Conservation (phyloP, 1,140 invertebrate species). For the Drosophila miranda region DNA sequence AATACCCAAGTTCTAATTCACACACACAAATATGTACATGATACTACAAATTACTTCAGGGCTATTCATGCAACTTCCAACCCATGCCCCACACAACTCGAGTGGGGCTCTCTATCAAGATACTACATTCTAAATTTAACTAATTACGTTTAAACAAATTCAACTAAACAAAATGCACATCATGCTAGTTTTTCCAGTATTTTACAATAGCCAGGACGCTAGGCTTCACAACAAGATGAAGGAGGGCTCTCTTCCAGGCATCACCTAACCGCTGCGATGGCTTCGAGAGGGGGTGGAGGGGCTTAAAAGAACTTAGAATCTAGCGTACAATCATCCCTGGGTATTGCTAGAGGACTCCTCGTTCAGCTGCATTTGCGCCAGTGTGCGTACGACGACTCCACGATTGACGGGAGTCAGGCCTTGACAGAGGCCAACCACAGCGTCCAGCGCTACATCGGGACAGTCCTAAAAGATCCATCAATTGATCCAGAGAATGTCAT, state of each 20-base stretch:
- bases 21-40: conserved; percentile 52
- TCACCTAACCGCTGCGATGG: no score
- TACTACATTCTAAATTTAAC: conserved; percentile 58
- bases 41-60: conserved; percentile 30
- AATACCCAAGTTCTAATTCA: neutral
- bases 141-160: conserved; percentile 73
- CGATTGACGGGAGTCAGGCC: conserved; percentile 89
- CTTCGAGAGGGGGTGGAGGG: neutral
- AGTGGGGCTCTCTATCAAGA: conserved; percentile 20
- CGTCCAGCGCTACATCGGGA: conserved; percentile 91
- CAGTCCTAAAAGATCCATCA: conserved; percentile 85
- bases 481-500: conserved; percentile 24
- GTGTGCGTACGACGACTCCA: conserved; percentile 88
- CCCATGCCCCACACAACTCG: conserved; percentile 58
- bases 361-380: conserved; percentile 86
- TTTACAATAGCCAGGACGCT: conserved; percentile 51
- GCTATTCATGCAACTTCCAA: conserved; percentile 28
- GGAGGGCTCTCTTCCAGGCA: neutral
- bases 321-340: conserved; percentile 75
- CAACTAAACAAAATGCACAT: conserved; percentile 77
- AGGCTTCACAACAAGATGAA: conserved; percentile 2
- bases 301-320: conserved; percentile 54
- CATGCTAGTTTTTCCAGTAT: conserved; percentile 36
- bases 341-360: conserved; percentile 70
- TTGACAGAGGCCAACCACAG: conserved; percentile 90